phyloP scores from a whole-genome alignment of 2,113 vertebrate species.

The Odontesthes bonariensis region DNA sequence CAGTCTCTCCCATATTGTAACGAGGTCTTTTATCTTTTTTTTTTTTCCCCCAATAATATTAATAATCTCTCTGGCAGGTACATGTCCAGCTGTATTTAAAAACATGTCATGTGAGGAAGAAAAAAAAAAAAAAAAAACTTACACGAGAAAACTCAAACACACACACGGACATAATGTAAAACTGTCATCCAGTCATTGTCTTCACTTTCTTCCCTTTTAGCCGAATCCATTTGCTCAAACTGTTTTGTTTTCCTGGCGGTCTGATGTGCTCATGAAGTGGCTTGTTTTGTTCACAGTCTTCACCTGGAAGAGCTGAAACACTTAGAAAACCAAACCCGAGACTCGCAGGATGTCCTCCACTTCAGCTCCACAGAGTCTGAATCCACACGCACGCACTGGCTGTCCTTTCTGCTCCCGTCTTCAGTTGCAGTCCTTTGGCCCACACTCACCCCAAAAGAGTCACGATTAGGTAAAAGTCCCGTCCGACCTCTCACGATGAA shows the following conservation, averaged over 20 bases:
- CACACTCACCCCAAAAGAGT: slow-evolving; percentile 35
- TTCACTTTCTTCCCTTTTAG: slow-evolving; percentile 58
- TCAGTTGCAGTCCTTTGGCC: slow-evolving; percentile 58
- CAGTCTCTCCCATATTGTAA: slow-evolving; percentile 84
- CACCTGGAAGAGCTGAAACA: slow-evolving; percentile 67
- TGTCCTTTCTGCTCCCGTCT: slow-evolving; percentile 23
- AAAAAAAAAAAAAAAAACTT: slow-evolving; percentile 36
- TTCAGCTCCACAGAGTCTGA: slow-evolving; percentile 23
- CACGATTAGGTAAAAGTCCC: slow-evolving; percentile 30
- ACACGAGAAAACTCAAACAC: slow-evolving; percentile 51
- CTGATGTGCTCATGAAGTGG: slow-evolving; percentile 33
- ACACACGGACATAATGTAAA: slow-evolving; percentile 51
- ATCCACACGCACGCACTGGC: slow-evolving; percentile 8
- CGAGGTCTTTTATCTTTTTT: slow-evolving; percentile 69
- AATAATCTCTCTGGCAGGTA: slow-evolving; percentile 86
- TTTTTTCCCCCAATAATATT: slow-evolving; percentile 41
- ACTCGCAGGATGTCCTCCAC: slow-evolving; percentile 22
- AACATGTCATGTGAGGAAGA: slow-evolving; percentile 62
- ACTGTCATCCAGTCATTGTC: slow-evolving; percentile 75
- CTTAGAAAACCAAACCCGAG: slow-evolving; percentile 20
- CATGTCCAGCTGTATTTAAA: slow-evolving; percentile 77
- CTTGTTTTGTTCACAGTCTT: slow-evolving; percentile 43
- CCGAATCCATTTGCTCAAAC: slow-evolving; percentile 3
- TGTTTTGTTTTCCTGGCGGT: slow-evolving; percentile 25
- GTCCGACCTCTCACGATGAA: slow-evolving; percentile 28